Evolutionary conservation across 2,797 vertebrate genomes (phyloP), one percentile per base, ranked within the genome.

Genomic region (Peromyscus nudipes): DNA sequence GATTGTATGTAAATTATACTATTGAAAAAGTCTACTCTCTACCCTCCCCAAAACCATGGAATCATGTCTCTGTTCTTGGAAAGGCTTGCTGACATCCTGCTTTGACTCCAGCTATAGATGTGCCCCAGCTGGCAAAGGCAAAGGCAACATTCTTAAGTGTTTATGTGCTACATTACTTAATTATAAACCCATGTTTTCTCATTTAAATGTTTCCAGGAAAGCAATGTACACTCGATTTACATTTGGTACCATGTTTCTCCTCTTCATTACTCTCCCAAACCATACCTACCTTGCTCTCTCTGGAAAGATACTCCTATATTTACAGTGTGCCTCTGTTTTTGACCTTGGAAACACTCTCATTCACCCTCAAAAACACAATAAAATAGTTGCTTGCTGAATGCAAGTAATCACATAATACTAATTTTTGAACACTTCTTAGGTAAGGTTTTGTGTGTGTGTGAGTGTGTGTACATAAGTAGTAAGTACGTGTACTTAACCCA

Each of bases 131-230:
- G 85, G 73, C 83, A 95, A 96, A 95, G 60, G 90, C 67, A 52
- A 96, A 85, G 91, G 80, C 92, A 94, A 87, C 57, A 52, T 83
- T 21, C 93, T 92, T 69, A 37, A 83, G 85, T 96, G 93, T 94
- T 94, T 92, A 94, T 46, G 37, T 23, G 60, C 43, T 83, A 31
- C 29, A 71, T 95, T 96, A 76, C 92, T 94, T 79, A 76, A 93
- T 89, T 96, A 83, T 60, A 84, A 91, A 92, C 77, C 25, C 64
- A 80, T 19, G 73, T 60, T 65, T 95, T 80, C 91, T 96, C 79
- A 76, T 96, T 97, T 87, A 86, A 80, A 71, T 92, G 82, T 92
- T 96, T 95, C 91, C 27, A 2, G 82, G 79, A 34, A 95, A 96
- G 21, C 67, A 94, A 40, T 31, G 77, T 82, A 34, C 4, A 92